phyloP scores from a whole-genome alignment of 92 coral and sea anemone species.

The Blastomussa wellsi region DNA sequence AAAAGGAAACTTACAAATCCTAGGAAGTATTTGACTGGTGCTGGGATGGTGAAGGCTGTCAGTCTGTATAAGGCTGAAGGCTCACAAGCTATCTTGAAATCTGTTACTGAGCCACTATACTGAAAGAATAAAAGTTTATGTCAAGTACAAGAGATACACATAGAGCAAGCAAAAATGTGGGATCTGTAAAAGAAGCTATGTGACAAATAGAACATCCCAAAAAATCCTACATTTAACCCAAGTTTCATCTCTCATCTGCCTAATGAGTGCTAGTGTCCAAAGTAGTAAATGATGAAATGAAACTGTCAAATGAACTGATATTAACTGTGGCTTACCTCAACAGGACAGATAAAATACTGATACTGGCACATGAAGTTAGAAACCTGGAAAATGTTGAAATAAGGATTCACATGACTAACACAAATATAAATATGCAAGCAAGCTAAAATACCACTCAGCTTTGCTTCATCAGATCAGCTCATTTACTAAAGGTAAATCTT shows the following conservation, averaged over 20 bases:
- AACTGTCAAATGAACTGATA: too few relatives aligned
- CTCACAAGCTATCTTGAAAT: constrained; percentile 68
- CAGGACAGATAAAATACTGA: constrained; percentile 91
- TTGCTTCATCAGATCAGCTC: too few relatives aligned
- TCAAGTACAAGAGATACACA: neutral
- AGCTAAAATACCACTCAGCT: too few relatives aligned
- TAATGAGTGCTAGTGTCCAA: too few relatives aligned
- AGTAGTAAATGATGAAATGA: too few relatives aligned
- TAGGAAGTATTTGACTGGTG: constrained; percentile 67
- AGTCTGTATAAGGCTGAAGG: constrained; percentile 62
- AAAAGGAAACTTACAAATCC: constrained; percentile 70
- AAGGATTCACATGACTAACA: neutral
- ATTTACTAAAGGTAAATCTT: too few relatives aligned
- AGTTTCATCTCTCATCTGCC: too few relatives aligned
- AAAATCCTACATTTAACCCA: too few relatives aligned
- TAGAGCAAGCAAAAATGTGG: neutral
- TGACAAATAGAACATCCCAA: too few relatives aligned
- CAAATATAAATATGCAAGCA: too few relatives aligned
- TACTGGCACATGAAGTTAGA: constrained; percentile 88
- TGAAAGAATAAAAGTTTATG: constrained; percentile 17
- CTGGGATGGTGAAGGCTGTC: constrained; percentile 73
- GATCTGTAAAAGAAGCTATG: too few relatives aligned
- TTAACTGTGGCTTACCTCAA: constrained; percentile 78
- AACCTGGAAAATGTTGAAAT: constrained; percentile 47
- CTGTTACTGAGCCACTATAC: constrained; percentile 67